A percentile compares a stretch with the other conserved stretches of the same genome.
phyloP scores from a whole-genome alignment of 2,888 invertebrate species.

The Polia nebulosa region DNA sequence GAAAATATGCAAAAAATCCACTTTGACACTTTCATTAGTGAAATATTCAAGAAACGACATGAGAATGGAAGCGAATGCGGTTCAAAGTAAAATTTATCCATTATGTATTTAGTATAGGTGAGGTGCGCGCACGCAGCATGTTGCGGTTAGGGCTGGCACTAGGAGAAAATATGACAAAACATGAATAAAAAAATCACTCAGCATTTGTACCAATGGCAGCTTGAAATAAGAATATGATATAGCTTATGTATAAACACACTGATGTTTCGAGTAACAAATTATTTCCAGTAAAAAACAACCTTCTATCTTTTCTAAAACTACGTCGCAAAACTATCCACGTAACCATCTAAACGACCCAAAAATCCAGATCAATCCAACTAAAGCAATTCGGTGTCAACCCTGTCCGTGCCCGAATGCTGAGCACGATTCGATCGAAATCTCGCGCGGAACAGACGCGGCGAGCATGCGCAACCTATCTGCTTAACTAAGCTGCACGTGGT shows the following conservation, averaged over 20 bases:
- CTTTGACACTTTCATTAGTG: conserved; percentile 67
- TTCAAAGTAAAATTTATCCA: conserved; percentile 79
- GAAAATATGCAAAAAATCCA: conserved; percentile 52
- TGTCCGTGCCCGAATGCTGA: conserved; percentile 68
- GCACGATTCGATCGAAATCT: conserved; percentile 83
- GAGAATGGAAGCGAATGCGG: conserved; percentile 71
- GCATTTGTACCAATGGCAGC: background rate
- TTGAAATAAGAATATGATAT: background rate
- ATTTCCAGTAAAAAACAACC: background rate
- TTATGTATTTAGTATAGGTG: conserved; percentile 85
- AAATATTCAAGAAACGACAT: conserved; percentile 70
- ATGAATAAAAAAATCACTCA: background rate
- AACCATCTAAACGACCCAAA: conserved; percentile 13
- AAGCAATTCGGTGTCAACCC: conserved; percentile 42
- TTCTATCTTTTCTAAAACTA: background rate
- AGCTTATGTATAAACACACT: background rate
- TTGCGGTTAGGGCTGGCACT: conserved; percentile 57
- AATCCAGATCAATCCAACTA: conserved; percentile 25
- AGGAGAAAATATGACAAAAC: conserved; percentile 9
- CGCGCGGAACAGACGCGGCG: conserved; percentile 75
- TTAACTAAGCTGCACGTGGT: conserved; percentile 68
- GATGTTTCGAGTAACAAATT: too few relatives aligned
- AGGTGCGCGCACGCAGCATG: conserved; percentile 67
- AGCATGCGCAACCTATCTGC: conserved; percentile 71
- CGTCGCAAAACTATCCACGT: background rate